A percentile compares a stretch with the other conserved stretches of the same genome.
Evolutionary conservation across 2,888 invertebrate species (phyloP).

Genomic region (Netelia inedita): DNA sequence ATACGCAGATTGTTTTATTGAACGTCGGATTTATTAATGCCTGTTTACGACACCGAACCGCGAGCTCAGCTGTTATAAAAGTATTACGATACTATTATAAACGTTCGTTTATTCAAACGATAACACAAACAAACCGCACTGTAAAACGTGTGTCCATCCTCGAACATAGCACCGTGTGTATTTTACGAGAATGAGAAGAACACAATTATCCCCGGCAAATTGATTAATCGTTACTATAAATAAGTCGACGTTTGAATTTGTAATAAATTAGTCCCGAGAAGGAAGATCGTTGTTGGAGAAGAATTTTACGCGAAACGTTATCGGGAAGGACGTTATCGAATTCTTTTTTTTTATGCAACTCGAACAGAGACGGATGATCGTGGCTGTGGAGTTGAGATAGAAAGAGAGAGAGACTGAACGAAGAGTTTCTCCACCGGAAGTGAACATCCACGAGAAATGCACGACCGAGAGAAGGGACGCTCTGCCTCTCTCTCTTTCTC

Average conservation of each 20-base stretch:
- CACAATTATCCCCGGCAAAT: no score
- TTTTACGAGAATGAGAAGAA: no score
- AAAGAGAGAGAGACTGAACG: background rate
- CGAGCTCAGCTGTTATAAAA: background rate
- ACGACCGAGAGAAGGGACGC: constrained; percentile 3
- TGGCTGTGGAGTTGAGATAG: constrained; percentile 7
- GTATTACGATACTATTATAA: constrained; percentile 14
- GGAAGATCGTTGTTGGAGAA: background rate
- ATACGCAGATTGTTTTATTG: constrained; percentile 53
- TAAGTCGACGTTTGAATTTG: background rate
- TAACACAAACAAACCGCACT: background rate
- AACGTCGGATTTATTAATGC: constrained; percentile 57
- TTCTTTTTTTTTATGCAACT: background rate
- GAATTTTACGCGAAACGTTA: background rate
- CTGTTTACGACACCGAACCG: constrained; percentile 44
- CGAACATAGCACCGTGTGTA: no score
- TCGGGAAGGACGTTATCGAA: background rate
- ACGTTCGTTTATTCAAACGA: background rate
- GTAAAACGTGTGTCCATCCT: background rate
- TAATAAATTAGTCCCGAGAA: background rate
- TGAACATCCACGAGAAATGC: constrained; percentile 49
- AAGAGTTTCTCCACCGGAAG: constrained; percentile 55
- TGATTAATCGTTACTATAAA: no score
- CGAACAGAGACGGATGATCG: constrained; percentile 56
- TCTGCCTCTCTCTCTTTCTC: constrained; percentile 29